A percentile compares a stretch with the other conserved stretches of the same genome.
Conservation (phyloP, 1,140 invertebrate species). For the Choristoneura fumiferana region DNA sequence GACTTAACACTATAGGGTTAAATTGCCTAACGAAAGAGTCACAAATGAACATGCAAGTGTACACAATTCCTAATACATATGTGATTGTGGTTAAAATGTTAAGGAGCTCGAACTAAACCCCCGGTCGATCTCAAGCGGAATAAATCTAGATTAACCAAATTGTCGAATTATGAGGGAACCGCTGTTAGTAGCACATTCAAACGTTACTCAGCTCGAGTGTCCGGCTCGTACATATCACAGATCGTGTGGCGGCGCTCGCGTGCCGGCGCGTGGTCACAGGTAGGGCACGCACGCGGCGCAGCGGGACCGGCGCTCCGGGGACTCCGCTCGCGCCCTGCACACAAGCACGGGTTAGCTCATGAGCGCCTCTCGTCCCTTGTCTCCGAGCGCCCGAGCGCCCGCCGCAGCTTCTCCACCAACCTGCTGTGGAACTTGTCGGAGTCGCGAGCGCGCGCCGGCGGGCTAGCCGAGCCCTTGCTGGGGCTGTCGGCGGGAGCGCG, state of each 20-base stretch:
- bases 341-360: constrained; percentile 70
- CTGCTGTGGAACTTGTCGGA: constrained; percentile 91
- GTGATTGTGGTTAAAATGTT: too few species aligned
- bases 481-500: constrained; percentile 79
- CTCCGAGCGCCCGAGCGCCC: constrained; percentile 83
- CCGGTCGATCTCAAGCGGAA: too few species aligned
- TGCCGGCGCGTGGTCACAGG: constrained; percentile 47
- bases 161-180: too few species aligned
- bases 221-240: constrained; percentile 59
- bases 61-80: too few species aligned
- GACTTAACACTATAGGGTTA: not conserved
- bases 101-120: not conserved
- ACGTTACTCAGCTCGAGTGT: constrained; percentile 56
- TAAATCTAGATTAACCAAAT: too few species aligned
- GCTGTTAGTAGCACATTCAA: constrained; percentile 43
- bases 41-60: constrained; percentile 50
- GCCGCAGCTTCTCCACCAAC: constrained; percentile 90
- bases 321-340: constrained; percentile 65
- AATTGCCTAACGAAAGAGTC: not conserved
- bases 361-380: constrained; percentile 71
- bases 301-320: constrained; percentile 59
- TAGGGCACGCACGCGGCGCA: constrained; percentile 72
- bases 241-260: constrained; percentile 53
- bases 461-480: constrained; percentile 77
- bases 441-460: constrained; percentile 81